A percentile compares a stretch with the other conserved stretches of the same genome.
These are phyloP conservation scores for Arothron firmamentum DNA, from an alignment of 2,113 vertebrate genomes.

Conservation along the genomic window DNA sequence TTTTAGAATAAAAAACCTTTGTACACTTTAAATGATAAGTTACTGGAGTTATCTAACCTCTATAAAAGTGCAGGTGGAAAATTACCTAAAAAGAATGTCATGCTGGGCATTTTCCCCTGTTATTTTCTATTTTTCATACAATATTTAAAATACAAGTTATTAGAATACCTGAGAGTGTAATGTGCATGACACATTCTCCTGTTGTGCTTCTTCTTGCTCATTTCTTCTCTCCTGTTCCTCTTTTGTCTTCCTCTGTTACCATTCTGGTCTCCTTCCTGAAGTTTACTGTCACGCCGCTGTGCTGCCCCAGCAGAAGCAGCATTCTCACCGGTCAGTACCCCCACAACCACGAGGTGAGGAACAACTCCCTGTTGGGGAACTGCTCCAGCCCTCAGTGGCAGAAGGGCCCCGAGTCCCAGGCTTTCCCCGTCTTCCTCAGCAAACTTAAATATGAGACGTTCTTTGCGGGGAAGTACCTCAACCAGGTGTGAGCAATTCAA, in stretches of 20 bases:
- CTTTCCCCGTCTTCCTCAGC: slow-evolving; percentile 73
- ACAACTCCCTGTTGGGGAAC: slow-evolving; percentile 77
- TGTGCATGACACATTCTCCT: slow-evolving; percentile 2
- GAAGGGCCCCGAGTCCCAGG: slow-evolving; percentile 58
- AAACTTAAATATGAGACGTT: slow-evolving; percentile 77
- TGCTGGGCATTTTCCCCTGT: no score
- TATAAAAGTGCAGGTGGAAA: no score
- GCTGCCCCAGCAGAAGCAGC: slow-evolving; percentile 79
- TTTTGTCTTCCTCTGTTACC: not conserved
- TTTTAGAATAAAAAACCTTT: not conserved
- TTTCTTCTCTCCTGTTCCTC: not conserved
- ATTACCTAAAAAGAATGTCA: no score
- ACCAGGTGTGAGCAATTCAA: slow-evolving; percentile 64
- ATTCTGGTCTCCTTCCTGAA: slow-evolving; percentile 27
- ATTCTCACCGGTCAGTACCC: slow-evolving; percentile 75
- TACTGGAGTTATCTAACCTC: not conserved
- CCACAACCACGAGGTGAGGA: slow-evolving; percentile 78
- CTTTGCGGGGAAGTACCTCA: slow-evolving; percentile 78
- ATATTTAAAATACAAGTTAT: not conserved
- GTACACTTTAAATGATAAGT: not conserved
- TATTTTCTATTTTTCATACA: no score
- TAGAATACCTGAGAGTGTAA: slow-evolving; percentile 6
- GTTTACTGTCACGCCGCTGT: slow-evolving; percentile 76
- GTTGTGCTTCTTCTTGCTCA: not conserved
- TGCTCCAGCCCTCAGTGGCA: slow-evolving; percentile 77